These are phyloP conservation scores for Drosophila seguyi DNA, from an alignment of 1,140 invertebrate genomes.

Conservation along the genomic window DNA sequence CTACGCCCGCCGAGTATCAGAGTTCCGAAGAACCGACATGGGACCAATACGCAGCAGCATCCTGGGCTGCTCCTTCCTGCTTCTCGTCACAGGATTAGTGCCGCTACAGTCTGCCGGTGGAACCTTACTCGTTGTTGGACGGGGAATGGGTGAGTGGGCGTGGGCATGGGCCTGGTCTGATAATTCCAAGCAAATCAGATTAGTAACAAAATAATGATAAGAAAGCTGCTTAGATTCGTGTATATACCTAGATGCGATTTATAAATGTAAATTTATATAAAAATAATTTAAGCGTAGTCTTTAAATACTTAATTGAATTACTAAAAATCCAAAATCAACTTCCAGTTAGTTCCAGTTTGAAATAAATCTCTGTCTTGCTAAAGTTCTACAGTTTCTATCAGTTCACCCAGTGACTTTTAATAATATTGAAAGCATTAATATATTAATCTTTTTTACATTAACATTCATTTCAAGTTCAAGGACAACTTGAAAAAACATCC, in stretches of 20 bases:
- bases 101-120: constrained; percentile 11
- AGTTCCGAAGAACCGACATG: constrained; percentile 57
- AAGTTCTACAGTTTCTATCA: not conserved
- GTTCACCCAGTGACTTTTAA: not conserved
- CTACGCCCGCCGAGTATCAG: constrained; percentile 17
- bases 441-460: not conserved
- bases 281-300: not conserved
- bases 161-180: not conserved
- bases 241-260: not conserved
- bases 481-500: not conserved
- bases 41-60: constrained; percentile 69
- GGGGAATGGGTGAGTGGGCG: constrained; percentile 6
- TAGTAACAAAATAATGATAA: constrained; percentile 25
- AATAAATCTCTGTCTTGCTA: not conserved
- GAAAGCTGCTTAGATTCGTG: constrained; percentile 24
- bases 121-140: constrained; percentile 19
- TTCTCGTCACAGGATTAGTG: constrained; percentile 66
- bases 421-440: not conserved
- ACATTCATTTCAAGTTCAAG: constrained; percentile 10
- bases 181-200: constrained; percentile 44
- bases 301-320: not conserved
- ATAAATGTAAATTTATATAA: not conserved
- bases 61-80: constrained; percentile 57
- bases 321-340: not conserved
- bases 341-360: not conserved